These are phyloP conservation scores for Pithys albifrons DNA, from an alignment of 2,113 vertebrate genomes.

Conservation along the genomic window DNA sequence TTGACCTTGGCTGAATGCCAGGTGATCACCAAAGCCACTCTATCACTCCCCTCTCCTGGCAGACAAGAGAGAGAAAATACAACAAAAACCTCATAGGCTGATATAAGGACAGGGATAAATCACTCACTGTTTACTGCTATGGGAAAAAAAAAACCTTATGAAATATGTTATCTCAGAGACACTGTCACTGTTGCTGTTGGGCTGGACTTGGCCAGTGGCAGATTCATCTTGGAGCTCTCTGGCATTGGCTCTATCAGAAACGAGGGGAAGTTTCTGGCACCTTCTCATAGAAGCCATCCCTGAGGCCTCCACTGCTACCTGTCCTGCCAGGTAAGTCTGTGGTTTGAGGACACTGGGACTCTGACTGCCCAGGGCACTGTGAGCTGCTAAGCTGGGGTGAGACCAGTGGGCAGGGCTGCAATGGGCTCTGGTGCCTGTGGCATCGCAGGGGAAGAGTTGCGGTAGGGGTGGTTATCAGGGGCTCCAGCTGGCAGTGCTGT, in stretches of 20 bases:
- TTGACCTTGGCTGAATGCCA: not conserved
- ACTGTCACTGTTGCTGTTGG: not conserved
- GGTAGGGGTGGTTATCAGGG: not conserved
- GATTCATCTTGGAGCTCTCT: not conserved
- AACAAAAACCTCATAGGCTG: not conserved
- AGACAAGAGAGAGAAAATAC: not conserved
- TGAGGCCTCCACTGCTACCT: not conserved
- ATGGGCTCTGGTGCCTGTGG: not conserved
- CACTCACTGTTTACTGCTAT: not conserved
- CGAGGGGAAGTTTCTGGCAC: not conserved
- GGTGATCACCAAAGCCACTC: not conserved
- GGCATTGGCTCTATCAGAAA: not conserved
- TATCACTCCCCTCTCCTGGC: not conserved
- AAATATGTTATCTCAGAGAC: not conserved
- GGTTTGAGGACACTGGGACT: not conserved
- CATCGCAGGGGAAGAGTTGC: not conserved
- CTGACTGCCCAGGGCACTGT: not conserved
- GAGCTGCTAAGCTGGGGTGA: not conserved
- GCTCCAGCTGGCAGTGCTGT: not conserved
- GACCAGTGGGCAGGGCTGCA: not conserved
- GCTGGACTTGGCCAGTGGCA: not conserved
- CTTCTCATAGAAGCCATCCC: not conserved
- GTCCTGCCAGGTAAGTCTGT: not conserved
- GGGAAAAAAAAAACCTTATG: not conserved
- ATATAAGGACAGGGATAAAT: not conserved